A percentile compares a stretch with the other conserved stretches of the same genome.
Conservation (phyloP, 2,888 invertebrate genomes). For the Rotaria socialis region DNA sequence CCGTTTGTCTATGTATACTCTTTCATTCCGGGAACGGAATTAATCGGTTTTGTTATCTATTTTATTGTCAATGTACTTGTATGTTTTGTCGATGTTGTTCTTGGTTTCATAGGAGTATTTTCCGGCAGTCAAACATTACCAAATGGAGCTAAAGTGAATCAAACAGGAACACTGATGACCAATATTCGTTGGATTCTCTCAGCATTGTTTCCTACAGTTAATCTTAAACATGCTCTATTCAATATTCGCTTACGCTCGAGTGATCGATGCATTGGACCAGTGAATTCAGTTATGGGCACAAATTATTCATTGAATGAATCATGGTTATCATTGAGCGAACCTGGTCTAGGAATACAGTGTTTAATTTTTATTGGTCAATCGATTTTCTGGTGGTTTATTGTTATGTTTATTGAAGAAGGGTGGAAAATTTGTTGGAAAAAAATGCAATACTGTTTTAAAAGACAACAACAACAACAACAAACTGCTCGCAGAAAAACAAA, state of each 20-base stretch:
- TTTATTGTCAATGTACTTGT: no score
- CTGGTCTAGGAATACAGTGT: not conserved
- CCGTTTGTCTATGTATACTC: no score
- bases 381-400: not conserved
- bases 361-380: not conserved
- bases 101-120: no score
- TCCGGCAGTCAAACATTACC: no score
- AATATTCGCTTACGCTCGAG: conserved; percentile 37
- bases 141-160: no score
- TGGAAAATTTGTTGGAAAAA: no score
- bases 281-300: conserved; percentile 36
- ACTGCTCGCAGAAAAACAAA: not conserved
- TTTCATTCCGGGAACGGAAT: no score
- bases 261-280: conserved; percentile 32
- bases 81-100: no score
- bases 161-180: not conserved
- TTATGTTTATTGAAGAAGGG: not conserved
- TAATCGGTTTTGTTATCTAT: no score
- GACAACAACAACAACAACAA: not conserved
- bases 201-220: conserved; percentile 42
- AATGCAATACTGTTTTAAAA: not conserved
- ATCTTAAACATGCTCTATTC: conserved; percentile 40
- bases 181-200: conserved; percentile 30
- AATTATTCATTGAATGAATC: not conserved
- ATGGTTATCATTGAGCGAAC: not conserved